Percentiles rank a stretch among this genome's conserved stretches.
phyloP scores from a whole-genome alignment of 2,797 vertebrate genomes.

The Sebastes melanostomus region DNA sequence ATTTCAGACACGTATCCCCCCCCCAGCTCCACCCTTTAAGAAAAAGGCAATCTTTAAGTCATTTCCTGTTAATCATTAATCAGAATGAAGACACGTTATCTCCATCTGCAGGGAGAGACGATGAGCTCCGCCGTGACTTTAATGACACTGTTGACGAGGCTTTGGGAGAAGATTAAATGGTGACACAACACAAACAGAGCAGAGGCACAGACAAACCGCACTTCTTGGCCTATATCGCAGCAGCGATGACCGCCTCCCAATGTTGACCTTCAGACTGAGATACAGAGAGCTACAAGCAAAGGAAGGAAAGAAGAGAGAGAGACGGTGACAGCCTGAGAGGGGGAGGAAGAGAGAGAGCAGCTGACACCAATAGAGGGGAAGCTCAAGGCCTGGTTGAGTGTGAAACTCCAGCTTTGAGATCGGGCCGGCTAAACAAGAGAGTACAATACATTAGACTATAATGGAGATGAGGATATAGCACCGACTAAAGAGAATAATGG shows the following conservation, averaged over 20 bases:
- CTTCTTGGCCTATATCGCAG: constrained; percentile 55
- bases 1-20: not conserved
- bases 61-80: constrained; percentile 48
- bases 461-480: constrained; percentile 41
- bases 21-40: not conserved
- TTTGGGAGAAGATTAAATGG: constrained; percentile 55
- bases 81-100: constrained; percentile 36
- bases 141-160: constrained; percentile 55
- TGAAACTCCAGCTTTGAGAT: constrained; percentile 37
- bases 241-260: constrained; percentile 49
- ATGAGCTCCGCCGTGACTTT: constrained; percentile 33
- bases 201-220: constrained; percentile 23
- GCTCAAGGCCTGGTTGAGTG: constrained; percentile 31
- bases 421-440: constrained; percentile 41
- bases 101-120: constrained; percentile 23
- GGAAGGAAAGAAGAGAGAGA: not conserved
- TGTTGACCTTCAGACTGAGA: constrained; percentile 64
- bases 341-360: constrained; percentile 24
- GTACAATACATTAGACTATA: constrained; percentile 54
- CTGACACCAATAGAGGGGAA: constrained; percentile 32
- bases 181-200: constrained; percentile 52
- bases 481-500: constrained; percentile 44
- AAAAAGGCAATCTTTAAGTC: not conserved
- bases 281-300: constrained; percentile 34
- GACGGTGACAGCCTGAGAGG: not conserved